Conservation (phyloP, 2,113 vertebrate species). For the Porphyrio hochstetteri region DNA sequence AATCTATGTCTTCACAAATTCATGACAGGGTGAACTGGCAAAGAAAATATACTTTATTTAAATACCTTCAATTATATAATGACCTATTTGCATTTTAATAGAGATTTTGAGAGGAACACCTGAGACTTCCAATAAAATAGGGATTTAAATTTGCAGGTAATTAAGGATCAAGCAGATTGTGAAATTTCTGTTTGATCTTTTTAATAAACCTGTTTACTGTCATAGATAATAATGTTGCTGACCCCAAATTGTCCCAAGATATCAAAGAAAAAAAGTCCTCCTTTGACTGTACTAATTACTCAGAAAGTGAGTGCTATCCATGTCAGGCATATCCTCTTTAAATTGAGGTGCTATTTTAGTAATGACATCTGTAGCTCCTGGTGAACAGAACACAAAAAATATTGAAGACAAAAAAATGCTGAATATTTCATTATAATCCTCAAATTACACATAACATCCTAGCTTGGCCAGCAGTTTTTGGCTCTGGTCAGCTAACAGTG, state of each 20-base stretch:
- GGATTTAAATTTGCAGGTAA: conserved; percentile 70
- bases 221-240: conserved; percentile 32
- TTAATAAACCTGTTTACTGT: conserved; percentile 66
- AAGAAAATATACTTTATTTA: conserved; percentile 59
- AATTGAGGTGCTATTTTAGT: not conserved
- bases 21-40: conserved; percentile 4
- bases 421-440: not conserved
- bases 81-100: conserved; percentile 76
- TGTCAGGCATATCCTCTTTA: conserved; percentile 23
- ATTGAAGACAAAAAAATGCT: not conserved
- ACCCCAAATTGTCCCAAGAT: conserved; percentile 6
- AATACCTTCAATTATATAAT: conserved; percentile 71
- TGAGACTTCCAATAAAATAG: conserved; percentile 62
- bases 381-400: not conserved
- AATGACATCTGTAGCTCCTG: not conserved
- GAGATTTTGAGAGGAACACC: conserved; percentile 59
- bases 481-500: not conserved
- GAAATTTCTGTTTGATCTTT: conserved; percentile 62
- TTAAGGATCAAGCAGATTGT: conserved; percentile 61
- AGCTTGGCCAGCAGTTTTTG: not conserved
- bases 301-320: not conserved
- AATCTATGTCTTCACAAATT: not conserved
- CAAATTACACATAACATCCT: not conserved
- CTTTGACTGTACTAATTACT: not conserved
- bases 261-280: conserved; percentile 24